Evolutionary conservation across 2,888 invertebrate genomes (phyloP), one percentile per base, ranked within the genome.

Genomic region (Trachelus tabidus): DNA sequence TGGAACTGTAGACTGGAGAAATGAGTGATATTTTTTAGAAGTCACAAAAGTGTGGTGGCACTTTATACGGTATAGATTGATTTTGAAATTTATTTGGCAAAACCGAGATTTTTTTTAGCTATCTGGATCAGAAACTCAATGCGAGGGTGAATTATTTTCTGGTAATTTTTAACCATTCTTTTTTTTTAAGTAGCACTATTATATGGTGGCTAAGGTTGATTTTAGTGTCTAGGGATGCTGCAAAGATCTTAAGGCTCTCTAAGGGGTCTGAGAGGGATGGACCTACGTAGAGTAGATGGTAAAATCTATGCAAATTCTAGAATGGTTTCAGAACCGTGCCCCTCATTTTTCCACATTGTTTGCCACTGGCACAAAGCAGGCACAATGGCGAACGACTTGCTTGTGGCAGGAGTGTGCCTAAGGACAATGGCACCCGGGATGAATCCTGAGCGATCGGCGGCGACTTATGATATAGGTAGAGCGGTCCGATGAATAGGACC

Each of bases 281-380:
- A 68, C 69, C 69, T n/a, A 31, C 35, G 77, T 73, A 76, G 77
- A 68, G 78, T 75, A 80, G 81, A 84, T 82, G 87, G 81, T 85
- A 81, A 86, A 85, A 83, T 85, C 85, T 86, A 88, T 87, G 87
- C 85, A 87, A 88, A 88, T 87, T 81, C 83, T 73, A 76, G 76
- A 56, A 56, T 56, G 56, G 74, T 79, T 83, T 81, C 77, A 81
- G 79, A 11, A 40, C 56, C 74, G 80, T 78, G 83, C 83, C 84
- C 80, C 81, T 85, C 85, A 83, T 88, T 87, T 83, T 84, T 78
- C 83, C 78, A 79, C 82, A 87, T 86, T 87, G 87, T 87, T 84
- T 80, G 73, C 30, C 68, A 33, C 76, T 71, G 33, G 81, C 77
- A 85, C 86, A 87, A 87, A 85, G 85, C 83, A 80, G 81, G 80